These are phyloP conservation scores for Physeter macrocephalus DNA, from an alignment of 2,113 vertebrate genomes.

Conservation along the genomic window DNA sequence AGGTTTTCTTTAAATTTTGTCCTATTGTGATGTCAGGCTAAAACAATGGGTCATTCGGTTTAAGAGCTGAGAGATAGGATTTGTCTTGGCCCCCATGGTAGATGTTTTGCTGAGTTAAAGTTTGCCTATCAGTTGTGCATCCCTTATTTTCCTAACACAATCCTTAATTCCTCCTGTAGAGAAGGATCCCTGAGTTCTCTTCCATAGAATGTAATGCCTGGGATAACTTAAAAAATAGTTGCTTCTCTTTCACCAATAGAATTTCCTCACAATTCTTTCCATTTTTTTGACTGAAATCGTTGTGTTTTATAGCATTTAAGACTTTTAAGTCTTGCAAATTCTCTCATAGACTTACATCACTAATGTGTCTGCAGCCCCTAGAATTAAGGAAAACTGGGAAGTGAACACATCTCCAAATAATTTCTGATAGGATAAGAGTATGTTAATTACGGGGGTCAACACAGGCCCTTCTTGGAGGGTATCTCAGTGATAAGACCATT, in stretches of 20 bases:
- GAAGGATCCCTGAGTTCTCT: not conserved
- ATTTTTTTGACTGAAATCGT: not conserved
- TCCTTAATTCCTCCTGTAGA: not conserved
- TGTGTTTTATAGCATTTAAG: not conserved
- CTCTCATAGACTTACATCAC: not conserved
- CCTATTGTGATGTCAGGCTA: not conserved
- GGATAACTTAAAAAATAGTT: not conserved
- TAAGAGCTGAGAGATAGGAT: not conserved
- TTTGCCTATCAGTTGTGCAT: not conserved
- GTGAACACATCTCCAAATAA: not conserved
- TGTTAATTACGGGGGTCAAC: not conserved
- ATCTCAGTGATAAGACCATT: not conserved
- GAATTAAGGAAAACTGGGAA: not conserved
- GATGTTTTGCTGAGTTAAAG: not conserved
- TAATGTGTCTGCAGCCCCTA: not conserved
- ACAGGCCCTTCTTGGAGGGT: accelerated
- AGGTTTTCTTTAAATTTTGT: not conserved
- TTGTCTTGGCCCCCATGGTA: not conserved
- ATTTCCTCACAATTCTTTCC: not conserved
- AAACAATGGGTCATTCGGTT: not conserved
- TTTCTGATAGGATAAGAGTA: not conserved
- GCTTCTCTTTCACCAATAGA: not conserved
- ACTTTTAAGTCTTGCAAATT: not conserved
- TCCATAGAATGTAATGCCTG: not conserved
- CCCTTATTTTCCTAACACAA: not conserved